These are phyloP conservation scores for Dicrostonyx torquatus DNA, from an alignment of 2,797 vertebrate species.

Conservation along the genomic window DNA sequence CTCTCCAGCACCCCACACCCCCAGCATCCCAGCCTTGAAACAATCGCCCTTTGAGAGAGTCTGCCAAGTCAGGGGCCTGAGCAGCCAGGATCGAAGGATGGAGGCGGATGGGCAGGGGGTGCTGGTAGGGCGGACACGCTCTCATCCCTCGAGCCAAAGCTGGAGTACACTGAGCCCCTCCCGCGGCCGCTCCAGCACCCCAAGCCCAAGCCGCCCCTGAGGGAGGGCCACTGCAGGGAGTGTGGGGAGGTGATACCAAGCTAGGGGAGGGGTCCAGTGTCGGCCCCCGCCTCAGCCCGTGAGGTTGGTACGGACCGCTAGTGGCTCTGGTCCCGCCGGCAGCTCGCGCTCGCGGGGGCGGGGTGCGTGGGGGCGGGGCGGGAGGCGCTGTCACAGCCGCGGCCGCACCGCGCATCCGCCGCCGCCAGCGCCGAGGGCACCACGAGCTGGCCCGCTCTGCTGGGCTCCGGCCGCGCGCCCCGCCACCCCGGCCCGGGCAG, in stretches of 20 bases:
- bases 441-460: slow-evolving; percentile 59
- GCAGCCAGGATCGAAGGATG: slow-evolving; percentile 14
- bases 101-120: not conserved
- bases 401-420: slow-evolving; percentile 89
- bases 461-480: slow-evolving; percentile 81
- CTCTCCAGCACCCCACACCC: not conserved
- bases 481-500: slow-evolving; percentile 77
- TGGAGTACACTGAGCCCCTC: not conserved
- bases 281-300: slow-evolving; percentile 88
- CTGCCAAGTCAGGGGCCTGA: slow-evolving; percentile 58
- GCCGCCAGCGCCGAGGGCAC: slow-evolving; percentile 89
- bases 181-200: not conserved
- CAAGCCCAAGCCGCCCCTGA: not conserved
- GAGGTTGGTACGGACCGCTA: slow-evolving; percentile 94
- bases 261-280: slow-evolving; percentile 60
- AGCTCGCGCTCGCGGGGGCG: slow-evolving; percentile 84
- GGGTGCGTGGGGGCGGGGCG: slow-evolving; percentile 73
- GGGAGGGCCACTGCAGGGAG: not conserved
- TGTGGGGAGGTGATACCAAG: slow-evolving; percentile 71
- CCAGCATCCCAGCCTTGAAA: slow-evolving; percentile 63
- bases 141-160: slow-evolving; percentile 22
- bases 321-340: slow-evolving; percentile 83
- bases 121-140: not conserved
- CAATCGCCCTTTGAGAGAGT: slow-evolving; percentile 79
- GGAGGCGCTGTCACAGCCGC: slow-evolving; percentile 82